phyloP scores from a whole-genome alignment of 2,113 vertebrate species.

The Hyperoodon ampullatus region DNA sequence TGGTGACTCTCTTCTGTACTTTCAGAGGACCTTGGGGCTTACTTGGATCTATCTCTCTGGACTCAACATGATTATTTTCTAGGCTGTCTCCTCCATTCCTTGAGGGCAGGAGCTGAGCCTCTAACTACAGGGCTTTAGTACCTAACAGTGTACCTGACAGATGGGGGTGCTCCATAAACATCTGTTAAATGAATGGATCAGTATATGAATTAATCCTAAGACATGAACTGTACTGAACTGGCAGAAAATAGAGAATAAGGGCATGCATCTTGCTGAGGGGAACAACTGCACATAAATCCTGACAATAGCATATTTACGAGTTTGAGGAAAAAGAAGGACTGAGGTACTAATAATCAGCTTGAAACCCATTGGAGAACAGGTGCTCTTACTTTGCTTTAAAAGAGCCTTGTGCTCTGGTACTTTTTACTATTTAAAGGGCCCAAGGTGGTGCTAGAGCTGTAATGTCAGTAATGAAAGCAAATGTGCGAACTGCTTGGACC shows the following conservation, averaged over 20 bases:
- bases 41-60: not conserved
- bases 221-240: not conserved
- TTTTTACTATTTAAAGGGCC: conserved; percentile 25
- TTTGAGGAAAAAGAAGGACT: not conserved
- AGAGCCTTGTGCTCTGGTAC: not conserved
- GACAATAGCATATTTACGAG: not conserved
- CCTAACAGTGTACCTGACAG: not conserved
- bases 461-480: conserved; percentile 51
- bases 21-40: not conserved
- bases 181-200: not conserved
- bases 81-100: not conserved
- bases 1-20: not conserved
- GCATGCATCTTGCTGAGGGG: not conserved
- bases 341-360: not conserved
- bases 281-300: not conserved
- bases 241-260: not conserved
- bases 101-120: not conserved
- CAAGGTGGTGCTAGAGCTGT: not conserved
- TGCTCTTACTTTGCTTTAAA: not conserved
- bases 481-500: not conserved
- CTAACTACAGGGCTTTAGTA: not conserved
- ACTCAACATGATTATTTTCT: not conserved
- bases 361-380: not conserved
- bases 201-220: not conserved
- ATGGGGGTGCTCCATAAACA: not conserved